Evolutionary conservation across 2,797 vertebrate species (phyloP).

Genomic region (Manis crassicaudata): DNA sequence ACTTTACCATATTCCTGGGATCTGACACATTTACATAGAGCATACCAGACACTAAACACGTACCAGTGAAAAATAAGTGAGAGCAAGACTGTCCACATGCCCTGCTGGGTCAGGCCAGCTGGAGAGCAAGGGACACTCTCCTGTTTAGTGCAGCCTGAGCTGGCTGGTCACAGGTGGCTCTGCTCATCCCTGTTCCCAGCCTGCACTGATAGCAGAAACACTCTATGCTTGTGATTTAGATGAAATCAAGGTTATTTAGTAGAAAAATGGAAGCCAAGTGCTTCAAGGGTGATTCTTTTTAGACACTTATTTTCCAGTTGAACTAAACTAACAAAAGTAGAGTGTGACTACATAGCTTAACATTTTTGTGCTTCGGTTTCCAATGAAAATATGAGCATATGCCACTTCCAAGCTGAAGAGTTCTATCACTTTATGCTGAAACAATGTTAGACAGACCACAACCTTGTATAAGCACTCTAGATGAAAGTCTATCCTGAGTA

Average conservation of each 20-base stretch:
- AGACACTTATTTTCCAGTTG: neutral
- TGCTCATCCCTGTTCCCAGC: neutral
- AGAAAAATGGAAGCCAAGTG: neutral
- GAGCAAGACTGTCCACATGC: rapidly evolving
- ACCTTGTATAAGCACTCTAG: neutral
- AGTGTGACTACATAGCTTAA: neutral
- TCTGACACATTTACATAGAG: rapidly evolving
- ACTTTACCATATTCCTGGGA: no score
- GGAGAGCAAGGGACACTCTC: rapidly evolving
- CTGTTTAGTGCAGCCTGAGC: rapidly evolving
- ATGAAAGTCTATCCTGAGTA: neutral
- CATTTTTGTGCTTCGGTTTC: neutral
- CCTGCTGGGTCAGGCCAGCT: neutral
- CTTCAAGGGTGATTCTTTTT: neutral
- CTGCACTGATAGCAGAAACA: neutral
- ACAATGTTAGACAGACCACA: neutral
- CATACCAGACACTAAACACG: neutral
- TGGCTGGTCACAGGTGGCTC: neutral
- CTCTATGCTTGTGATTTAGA: rapidly evolving
- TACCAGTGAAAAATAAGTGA: neutral
- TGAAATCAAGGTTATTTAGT: neutral
- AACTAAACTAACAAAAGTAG: neutral
- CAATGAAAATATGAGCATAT: rapidly evolving
- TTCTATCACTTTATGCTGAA: neutral
- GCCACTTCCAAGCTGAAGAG: neutral